Base-by-base conservation (phyloP, 2,888 invertebrate species). In the Petrolisthes cinctipes region DNA sequence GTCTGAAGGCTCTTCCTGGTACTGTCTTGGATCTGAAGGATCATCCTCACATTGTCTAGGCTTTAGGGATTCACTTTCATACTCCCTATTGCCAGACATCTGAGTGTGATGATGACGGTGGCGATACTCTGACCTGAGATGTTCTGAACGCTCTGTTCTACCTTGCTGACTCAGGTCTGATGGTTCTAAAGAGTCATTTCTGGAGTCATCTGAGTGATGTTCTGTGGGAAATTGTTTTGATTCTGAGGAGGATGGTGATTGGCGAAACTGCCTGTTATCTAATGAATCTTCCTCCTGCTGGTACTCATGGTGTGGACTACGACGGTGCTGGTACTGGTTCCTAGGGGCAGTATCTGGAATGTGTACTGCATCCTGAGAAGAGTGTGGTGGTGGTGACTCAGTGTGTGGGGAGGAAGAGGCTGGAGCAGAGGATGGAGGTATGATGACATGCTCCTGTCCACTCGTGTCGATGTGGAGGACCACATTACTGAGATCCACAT, bases 381-480 rank as follows among this genome's bases (percentile, higher is more conserved):
- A 54, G 5, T 79, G 78, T 54, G n/a, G 7, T 14, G 78, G 54
- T n/a, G 78, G 78, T 4, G 78, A 37, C 37, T 37, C 78, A 56
- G 78, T 53, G 78, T 20, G 78, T 53, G 78, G 7, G 11, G 78
- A 4, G 56, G 84, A 66, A 57, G 81, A 81, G 78, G 75, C 82
- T 17, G 86, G 78, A 6, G 86, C 68, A 1, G 87, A 83, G 20
- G 88, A 88, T 14, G 88, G 85, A n/a, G 88, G 88, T 20, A 88
- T 88, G 20, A 88, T 88, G 23, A 88, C 88, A 85, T 88, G 88
- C 78, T 89, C 90, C 75, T 90, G 89, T 4, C 89, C 90, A 68
- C 86, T 85, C 54, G 89, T 88, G 82, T 90, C 90, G 73, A 90
- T 90, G 73, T 89, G 90, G 5, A 90, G 82, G 88, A 90, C 89